Base-by-base conservation (phyloP, 1,140 invertebrate genomes). In the Calosoma granatense region DNA sequence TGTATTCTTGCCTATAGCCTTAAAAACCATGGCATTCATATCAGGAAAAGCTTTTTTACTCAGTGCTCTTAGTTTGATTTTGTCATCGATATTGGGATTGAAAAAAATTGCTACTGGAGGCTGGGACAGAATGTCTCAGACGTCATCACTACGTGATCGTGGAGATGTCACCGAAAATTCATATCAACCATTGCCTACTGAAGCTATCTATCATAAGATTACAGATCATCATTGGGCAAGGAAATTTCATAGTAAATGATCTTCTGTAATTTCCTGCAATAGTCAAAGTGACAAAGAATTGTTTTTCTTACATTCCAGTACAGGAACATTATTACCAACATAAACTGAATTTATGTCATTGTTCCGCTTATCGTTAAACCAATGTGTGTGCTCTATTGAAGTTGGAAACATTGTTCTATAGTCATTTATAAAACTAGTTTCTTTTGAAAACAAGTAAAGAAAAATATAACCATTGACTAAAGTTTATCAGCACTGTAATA, bases 11-110 rank as follows among this genome's bases (percentile, higher is more conserved):
- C 82, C 82, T 1, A 66, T 85, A n/a, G 75, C 79, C 14, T 61
- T 85, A 52, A 85, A 84, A 61, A 74, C 74, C 17, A 61, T 86
- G 9, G 80, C 81, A 2, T 74, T 85, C 51, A 63, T 85, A 9
- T 81, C 83, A 20, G 75, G 78, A 14, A 78, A 80, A 60, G 78
- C 79, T 1, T 74, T 81, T 36, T 67, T 81, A n/a, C 70, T 81
- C 53, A 78, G 78, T 58, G 68, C 79, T 59, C 77, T 80, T 61
- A 78, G 78, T 15, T 64, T 80, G 20, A 54, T 47, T 11, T 60
- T 47, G 17, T 47, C 41, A 47, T 6, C 41, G 17, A 69, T 80
- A 14, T 56, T 80, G 43, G 76, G 76, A 15, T 52, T 71, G 1
- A 70, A 65, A 55, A 69, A 17, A 17, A 12, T 47, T 17, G 41